Evolutionary conservation across 2,113 vertebrate species (phyloP).

Genomic region (Phalacrocorax pelagicus): DNA sequence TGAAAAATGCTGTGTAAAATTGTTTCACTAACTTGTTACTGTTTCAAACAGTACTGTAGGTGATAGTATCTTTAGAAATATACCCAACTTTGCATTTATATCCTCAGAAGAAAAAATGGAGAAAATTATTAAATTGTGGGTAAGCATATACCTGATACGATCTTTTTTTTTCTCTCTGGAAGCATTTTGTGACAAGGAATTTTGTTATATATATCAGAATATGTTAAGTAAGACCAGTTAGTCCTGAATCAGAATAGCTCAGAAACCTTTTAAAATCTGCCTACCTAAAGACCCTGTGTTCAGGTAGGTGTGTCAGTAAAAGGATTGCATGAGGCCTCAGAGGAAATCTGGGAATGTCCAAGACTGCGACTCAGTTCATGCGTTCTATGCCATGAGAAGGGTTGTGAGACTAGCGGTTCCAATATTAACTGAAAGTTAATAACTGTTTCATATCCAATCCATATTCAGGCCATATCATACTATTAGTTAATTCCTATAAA

Average conservation of each 20-base stretch:
- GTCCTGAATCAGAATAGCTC: background rate
- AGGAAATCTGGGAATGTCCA: background rate
- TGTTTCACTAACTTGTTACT: background rate
- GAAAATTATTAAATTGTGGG: background rate
- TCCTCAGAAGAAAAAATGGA: background rate
- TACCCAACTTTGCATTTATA: background rate
- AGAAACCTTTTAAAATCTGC: background rate
- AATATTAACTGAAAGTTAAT: background rate
- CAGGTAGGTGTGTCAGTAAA: background rate
- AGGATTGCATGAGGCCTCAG: background rate
- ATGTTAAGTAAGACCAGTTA: background rate
- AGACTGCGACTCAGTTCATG: background rate
- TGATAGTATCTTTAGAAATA: background rate
- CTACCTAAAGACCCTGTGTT: background rate
- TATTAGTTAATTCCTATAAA: background rate
- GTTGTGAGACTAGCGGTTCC: background rate
- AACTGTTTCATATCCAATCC: background rate
- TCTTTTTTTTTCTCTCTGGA: background rate
- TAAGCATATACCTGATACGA: background rate
- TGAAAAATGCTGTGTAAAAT: background rate
- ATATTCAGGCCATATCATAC: background rate
- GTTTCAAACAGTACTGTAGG: background rate
- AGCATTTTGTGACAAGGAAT: background rate
- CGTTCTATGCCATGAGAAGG: rapidly evolving
- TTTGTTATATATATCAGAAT: background rate